These are phyloP conservation scores for Caenorhabditis sp. DNA, from an alignment of 2,888 invertebrate genomes.

Conservation along the genomic window DNA sequence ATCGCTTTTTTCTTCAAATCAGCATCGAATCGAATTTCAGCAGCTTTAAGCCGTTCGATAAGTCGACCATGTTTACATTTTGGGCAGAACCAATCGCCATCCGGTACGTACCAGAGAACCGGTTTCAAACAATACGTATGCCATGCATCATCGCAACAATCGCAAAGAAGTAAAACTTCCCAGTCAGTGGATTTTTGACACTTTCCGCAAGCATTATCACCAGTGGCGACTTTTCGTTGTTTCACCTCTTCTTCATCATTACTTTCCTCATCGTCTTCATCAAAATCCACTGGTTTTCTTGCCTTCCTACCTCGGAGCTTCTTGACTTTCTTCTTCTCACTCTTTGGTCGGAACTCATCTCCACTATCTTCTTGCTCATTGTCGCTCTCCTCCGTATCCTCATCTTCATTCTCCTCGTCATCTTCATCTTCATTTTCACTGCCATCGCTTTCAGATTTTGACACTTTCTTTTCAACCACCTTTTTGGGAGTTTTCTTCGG, in stretches of 20 bases:
- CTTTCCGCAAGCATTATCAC: constrained; percentile 85
- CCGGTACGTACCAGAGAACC: constrained; percentile 88
- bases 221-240: constrained; percentile 71
- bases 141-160: constrained; percentile 92
- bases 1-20: constrained; percentile 76
- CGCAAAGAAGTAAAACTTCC: constrained; percentile 93
- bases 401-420: constrained; percentile 6
- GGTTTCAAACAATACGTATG: constrained; percentile 94
- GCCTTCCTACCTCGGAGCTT: constrained; percentile 22
- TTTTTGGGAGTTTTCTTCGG: constrained; percentile 56
- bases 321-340: constrained; percentile 22
- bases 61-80: constrained; percentile 89
- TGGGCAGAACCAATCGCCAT: constrained; percentile 98
- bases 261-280: constrained; percentile 44
- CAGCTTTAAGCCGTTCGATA: constrained; percentile 80
- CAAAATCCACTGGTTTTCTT: constrained; percentile 9
- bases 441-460: not conserved
- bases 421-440: constrained; percentile 1
- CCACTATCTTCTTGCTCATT: constrained; percentile 74
- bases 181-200: constrained; percentile 92
- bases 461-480: constrained; percentile 42
- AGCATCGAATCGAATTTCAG: constrained; percentile 73
- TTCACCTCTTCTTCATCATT: constrained; percentile 42
- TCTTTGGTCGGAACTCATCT: constrained; percentile 56
- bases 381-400: constrained; percentile 77